Base-by-base conservation (phyloP, 1,140 invertebrate species). In the Batillaria attramentaria region DNA sequence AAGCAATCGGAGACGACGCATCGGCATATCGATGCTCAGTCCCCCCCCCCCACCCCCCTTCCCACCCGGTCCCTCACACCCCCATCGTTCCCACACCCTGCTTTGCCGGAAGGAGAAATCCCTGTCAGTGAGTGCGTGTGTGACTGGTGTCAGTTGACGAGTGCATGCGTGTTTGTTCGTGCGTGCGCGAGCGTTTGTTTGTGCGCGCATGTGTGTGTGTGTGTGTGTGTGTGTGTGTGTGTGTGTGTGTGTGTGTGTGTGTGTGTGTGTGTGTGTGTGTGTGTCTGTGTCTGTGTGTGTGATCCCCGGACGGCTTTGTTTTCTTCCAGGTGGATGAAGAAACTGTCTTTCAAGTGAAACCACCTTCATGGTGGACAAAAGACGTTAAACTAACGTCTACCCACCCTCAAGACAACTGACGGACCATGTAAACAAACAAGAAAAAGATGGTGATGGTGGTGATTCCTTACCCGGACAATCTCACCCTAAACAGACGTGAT, bases 121-220 rank as follows among this genome's bases (percentile, higher is more conserved):
- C 24, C 10, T 50, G 46, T 50, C 10, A 13, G 46, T 50, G 46
- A 13, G 46, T 50, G 46, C 24, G 46, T 28, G 1, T 28, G 57
- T 8, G 57, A 62, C 8, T n/a, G 57, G n/a, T 62, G 33, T 62
- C 24, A 0, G 57, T 62, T 24, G 24, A n/a, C 33, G 57, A 24
- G 57, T 8, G 57, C 57, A 31, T 3, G 57, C n/a, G 57, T 62
- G 57, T n/a, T 16, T 62, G 57, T 62, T 24, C 10, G 57, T 62
- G n/a, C 24, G 57, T 62, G 57, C 33, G 57, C 1, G 57, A 18
- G 57, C 1, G 57, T 62, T 24, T n/a, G 57, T 62, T 24, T 0
- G 57, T 62, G 57, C n/a, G 57, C 33, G 57, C n/a, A 31, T 62
- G 57, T n/a, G 57, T n/a, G 57, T 62, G 57, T 65, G 62, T 65